Evolutionary conservation across 1,140 invertebrate genomes (phyloP).

Genomic region (Archivesica marissinica): DNA sequence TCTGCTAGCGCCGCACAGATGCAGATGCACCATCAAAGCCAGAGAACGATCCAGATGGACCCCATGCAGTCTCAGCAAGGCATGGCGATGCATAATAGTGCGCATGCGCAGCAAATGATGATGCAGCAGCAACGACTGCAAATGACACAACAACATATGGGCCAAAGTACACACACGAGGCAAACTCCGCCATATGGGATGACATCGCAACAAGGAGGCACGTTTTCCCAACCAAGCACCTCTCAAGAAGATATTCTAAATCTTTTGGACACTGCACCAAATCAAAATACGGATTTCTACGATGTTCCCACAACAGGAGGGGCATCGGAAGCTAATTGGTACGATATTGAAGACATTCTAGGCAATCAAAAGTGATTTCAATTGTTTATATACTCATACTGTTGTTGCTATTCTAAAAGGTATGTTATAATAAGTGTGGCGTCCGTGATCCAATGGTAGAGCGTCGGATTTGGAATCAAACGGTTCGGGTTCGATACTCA

Average conservation of each 20-base stretch:
- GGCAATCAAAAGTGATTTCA: constrained; percentile 44
- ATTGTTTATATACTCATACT: too few relatives aligned
- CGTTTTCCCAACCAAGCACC: constrained; percentile 53
- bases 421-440: too few relatives aligned
- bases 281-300: constrained; percentile 75
- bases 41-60: constrained; percentile 65
- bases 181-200: constrained; percentile 54
- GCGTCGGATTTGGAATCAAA: too few relatives aligned
- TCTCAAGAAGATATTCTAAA: constrained; percentile 79
- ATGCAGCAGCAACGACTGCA: constrained; percentile 79
- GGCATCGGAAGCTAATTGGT: constrained; percentile 50
- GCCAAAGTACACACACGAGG: constrained; percentile 51
- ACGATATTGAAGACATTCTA: constrained; percentile 59
- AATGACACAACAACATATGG: constrained; percentile 74
- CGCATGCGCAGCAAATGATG: constrained; percentile 78
- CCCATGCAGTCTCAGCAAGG: constrained; percentile 70
- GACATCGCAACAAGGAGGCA: constrained; percentile 26
- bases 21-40: constrained; percentile 66
- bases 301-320: constrained; percentile 62
- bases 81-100: constrained; percentile 70
- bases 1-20: constrained; percentile 62
- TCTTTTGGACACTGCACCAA: constrained; percentile 75
- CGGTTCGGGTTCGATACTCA: too few relatives aligned
- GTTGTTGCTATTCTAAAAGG: too few relatives aligned
- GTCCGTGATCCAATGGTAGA: too few relatives aligned